phyloP scores from a whole-genome alignment of 2,888 invertebrate genomes.

The Diabrotica balteata region DNA sequence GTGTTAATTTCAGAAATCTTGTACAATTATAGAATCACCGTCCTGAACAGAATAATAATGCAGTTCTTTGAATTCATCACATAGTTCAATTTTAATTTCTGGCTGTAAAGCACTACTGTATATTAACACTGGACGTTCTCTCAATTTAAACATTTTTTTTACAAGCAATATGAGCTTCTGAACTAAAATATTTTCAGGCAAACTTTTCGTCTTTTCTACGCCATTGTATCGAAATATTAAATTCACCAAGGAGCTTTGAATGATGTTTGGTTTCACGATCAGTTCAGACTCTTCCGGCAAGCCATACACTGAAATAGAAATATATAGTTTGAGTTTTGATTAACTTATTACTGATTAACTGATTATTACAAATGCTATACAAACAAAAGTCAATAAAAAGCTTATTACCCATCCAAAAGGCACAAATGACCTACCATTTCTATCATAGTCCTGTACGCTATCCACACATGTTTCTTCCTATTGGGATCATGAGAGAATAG shows the following conservation, averaged over 20 bases:
- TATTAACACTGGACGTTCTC: conserved; percentile 58
- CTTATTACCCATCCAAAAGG: too few species aligned
- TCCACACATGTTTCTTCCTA: too few species aligned
- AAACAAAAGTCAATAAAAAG: too few species aligned
- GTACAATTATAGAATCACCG: conserved; percentile 77
- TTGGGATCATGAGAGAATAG: too few species aligned
- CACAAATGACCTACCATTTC: too few species aligned
- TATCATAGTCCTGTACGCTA: too few species aligned
- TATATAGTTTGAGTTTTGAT: background rate
- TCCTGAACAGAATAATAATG: conserved; percentile 85
- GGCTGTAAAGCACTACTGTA: conserved; percentile 67
- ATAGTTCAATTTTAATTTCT: conserved; percentile 75
- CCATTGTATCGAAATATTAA: conserved; percentile 66
- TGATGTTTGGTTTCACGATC: conserved; percentile 64
- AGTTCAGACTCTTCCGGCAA: conserved; percentile 80
- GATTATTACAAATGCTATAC: too few species aligned
- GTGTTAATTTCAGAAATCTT: conserved; percentile 13
- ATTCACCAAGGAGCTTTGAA: conserved; percentile 74
- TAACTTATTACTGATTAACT: too few species aligned
- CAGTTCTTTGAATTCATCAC: conserved; percentile 83
- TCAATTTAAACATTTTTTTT: conserved; percentile 74
- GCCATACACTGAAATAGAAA: conserved; percentile 74
- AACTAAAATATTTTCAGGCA: conserved; percentile 79
- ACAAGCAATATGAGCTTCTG: conserved; percentile 84
- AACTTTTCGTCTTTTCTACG: conserved; percentile 69